Evolutionary conservation across 1,140 invertebrate genomes (phyloP).

Genomic region (Macrocentrus cingulum): DNA sequence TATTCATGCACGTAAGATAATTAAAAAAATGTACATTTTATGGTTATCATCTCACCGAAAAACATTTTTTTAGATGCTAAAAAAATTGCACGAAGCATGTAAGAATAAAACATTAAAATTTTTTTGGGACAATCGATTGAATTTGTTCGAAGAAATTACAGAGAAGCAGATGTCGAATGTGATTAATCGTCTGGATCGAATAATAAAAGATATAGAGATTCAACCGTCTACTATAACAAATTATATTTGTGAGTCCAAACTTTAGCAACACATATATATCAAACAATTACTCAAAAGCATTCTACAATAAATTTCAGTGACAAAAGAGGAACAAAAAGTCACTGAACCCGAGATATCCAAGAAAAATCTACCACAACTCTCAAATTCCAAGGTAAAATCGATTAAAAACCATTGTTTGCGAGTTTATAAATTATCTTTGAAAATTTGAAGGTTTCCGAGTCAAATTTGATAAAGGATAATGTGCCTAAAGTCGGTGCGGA

Average conservation of each 20-base stretch:
- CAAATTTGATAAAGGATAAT: no score
- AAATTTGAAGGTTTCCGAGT: no score
- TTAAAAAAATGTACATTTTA: no score
- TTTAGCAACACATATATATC: not conserved
- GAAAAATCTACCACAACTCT: no score
- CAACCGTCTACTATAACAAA: slow-evolving; percentile 29
- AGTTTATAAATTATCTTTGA: not conserved
- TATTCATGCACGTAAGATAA: slow-evolving; percentile 22
- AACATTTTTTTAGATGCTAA: slow-evolving; percentile 38
- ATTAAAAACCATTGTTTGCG: not conserved
- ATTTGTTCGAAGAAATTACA: slow-evolving; percentile 35
- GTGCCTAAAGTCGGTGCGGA: no score
- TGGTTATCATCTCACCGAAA: no score
- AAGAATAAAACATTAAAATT: slow-evolving; percentile 5
- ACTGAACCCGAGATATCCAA: no score
- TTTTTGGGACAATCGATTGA: slow-evolving; percentile 35
- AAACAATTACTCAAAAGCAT: not conserved
- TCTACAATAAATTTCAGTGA: slow-evolving; percentile 6
- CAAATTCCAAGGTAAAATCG: not conserved
- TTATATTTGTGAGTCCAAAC: slow-evolving; percentile 34
- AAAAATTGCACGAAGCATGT: slow-evolving; percentile 27
- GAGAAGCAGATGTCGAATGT: not conserved
- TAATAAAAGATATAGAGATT: slow-evolving; percentile 24
- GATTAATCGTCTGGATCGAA: slow-evolving; percentile 16
- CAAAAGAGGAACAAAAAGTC: not conserved